These are phyloP conservation scores for Ametastegia equiseti DNA, from an alignment of 2,888 invertebrate genomes.

Conservation along the genomic window DNA sequence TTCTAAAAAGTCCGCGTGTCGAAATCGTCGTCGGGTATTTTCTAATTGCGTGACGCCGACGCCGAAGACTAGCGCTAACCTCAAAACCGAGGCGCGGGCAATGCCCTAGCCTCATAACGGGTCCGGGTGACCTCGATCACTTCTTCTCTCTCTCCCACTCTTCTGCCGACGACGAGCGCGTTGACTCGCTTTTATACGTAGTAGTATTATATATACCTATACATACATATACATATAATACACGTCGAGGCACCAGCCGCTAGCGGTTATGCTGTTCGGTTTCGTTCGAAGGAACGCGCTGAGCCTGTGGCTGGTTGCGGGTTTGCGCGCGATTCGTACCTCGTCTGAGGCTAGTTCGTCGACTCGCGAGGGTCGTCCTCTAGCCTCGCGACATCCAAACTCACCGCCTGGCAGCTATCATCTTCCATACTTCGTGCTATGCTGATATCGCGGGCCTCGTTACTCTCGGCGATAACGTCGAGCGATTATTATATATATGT, in stretches of 20 bases:
- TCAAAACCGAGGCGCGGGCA: slow-evolving; percentile 73
- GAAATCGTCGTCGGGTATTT: slow-evolving; percentile 61
- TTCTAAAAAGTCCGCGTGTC: slow-evolving; percentile 46
- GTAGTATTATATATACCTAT: background rate
- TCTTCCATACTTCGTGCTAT: background rate
- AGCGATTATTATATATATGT: background rate
- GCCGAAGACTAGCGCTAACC: slow-evolving; percentile 69
- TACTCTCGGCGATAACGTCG: background rate
- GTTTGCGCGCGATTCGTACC: slow-evolving; percentile 54
- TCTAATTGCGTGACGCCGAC: slow-evolving; percentile 69
- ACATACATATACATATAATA: background rate
- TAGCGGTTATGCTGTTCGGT: background rate
- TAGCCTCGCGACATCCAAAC: slow-evolving; percentile 61
- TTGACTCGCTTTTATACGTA: slow-evolving; percentile 62
- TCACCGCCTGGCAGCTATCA: background rate
- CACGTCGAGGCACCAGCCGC: background rate
- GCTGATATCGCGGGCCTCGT: background rate
- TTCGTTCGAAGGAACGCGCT: background rate
- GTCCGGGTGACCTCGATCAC: slow-evolving; percentile 74
- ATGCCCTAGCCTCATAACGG: slow-evolving; percentile 75
- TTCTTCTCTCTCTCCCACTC: slow-evolving; percentile 55
- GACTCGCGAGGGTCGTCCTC: slow-evolving; percentile 62
- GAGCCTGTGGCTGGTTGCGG: background rate
- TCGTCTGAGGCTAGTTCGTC: slow-evolving; percentile 64
- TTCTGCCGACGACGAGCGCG: slow-evolving; percentile 58